Evolutionary conservation across 2,888 invertebrate genomes (phyloP), one percentile per base, ranked within the genome.

Genomic region (Chymomyza caudatula): DNA sequence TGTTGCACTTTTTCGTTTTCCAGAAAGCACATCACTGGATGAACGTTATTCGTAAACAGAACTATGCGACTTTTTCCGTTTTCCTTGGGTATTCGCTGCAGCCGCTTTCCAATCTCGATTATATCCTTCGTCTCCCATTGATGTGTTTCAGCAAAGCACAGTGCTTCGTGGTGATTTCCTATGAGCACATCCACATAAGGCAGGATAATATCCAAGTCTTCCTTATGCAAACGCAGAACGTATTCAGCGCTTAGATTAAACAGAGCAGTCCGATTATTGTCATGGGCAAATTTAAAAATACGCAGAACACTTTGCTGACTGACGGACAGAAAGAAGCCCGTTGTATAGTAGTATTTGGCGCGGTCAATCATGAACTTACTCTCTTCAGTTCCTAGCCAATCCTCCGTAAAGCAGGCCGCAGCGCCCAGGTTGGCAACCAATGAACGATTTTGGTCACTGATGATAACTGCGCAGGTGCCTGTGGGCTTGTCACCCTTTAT

Each of bases 261-360:
- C 19, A 85, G 61, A 29, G 73, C 58, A 4, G 8, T 64, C 3
- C 69, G 75, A 2, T 69, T 60, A 4, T 59, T 54, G 0, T 67
- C 67, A 29, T 59, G 55, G 3, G 69, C 61, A 1, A 44, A 5
- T 20, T 67, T 53, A 2, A 75, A 63, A 0, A 86, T 15, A 0
- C 60, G 68, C 0, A 67, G 22, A 0, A 77, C 70, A 1, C 55
- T 62, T 0, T 13, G 1, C 0, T 77, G 13, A 11, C 67, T 63
- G n/a, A 83, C 75, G 3, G 82, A 84, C 8, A 86, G 20, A 37
- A 83, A 79, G 23, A 87, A 83, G 5, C 87, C 87, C 0, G 82
- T 83, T 0, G 71, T 55, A 58, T 83, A 83, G 49, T 61, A 73
- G 20, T 42, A 80, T 8, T 57, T 11, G 0, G 84, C 77, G 0